Evolutionary conservation across 2,888 invertebrate species (phyloP).

Genomic region (Trilocha varians): DNA sequence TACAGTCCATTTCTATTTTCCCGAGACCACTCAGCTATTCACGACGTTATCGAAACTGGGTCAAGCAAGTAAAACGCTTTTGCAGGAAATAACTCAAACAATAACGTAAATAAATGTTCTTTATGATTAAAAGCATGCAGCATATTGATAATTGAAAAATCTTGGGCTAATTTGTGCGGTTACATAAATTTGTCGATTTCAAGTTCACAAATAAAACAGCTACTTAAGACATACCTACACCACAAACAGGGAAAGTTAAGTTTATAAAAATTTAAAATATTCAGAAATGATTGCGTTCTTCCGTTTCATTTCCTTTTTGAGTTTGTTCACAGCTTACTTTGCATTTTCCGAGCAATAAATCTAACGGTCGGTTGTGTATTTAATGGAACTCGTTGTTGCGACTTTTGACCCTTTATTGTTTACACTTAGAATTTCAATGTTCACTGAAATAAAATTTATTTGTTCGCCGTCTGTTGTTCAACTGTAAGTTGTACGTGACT

Average conservation of each 20-base stretch:
- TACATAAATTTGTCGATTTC: too few species aligned
- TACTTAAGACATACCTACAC: too few species aligned
- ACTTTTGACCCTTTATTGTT: conserved; percentile 32
- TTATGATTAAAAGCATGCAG: too few species aligned
- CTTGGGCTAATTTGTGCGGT: too few species aligned
- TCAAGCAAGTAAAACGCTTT: conserved; percentile 13
- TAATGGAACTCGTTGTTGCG: conserved; percentile 53
- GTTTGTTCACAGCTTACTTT: conserved; percentile 36
- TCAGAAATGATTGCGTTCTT: too few species aligned
- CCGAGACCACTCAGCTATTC: conserved; percentile 28
- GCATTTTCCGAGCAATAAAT: conserved; percentile 42
- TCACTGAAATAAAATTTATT: conserved; percentile 9
- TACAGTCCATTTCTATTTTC: conserved; percentile 43
- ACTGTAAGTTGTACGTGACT: conserved; percentile 19
- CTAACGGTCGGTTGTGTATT: conserved; percentile 36
- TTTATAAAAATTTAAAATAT: too few species aligned
- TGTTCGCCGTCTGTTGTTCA: neutral
- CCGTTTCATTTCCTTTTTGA: conserved; percentile 4
- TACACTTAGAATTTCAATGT: conserved; percentile 24
- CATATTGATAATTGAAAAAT: too few species aligned
- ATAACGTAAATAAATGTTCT: neutral
- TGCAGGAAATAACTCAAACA: neutral
- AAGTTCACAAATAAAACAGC: too few species aligned
- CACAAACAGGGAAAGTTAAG: too few species aligned
- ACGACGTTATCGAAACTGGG: conserved; percentile 30